phyloP scores from a whole-genome alignment of 1,140 invertebrate species.

The Thaumetopoea pityocampa region DNA sequence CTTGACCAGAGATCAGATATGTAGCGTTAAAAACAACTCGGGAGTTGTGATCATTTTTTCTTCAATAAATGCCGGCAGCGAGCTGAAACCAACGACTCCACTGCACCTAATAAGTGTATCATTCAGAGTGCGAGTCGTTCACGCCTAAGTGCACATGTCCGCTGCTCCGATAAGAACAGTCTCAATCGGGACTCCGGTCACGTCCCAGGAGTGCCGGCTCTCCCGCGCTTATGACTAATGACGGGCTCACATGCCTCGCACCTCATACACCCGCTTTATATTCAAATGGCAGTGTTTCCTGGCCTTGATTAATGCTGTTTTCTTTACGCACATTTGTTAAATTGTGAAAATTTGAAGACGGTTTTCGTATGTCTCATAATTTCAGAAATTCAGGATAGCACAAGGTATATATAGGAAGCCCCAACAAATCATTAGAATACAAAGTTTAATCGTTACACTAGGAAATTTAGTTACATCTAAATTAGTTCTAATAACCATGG shows the following conservation, averaged over 20 bases:
- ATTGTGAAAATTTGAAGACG: constrained; percentile 32
- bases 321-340: constrained; percentile 49
- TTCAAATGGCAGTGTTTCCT: constrained; percentile 67
- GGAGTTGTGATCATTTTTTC: no score
- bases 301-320: constrained; percentile 64
- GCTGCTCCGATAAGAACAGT: constrained; percentile 15
- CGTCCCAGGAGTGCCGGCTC: constrained; percentile 29
- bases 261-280: constrained; percentile 55
- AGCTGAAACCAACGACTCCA: no score
- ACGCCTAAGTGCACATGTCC: constrained; percentile 35
- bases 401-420: no score
- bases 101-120: constrained; percentile 2
- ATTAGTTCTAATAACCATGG: no score
- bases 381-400: no score
- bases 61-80: no score
- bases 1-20: no score
- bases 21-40: no score
- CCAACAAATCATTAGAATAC: no score
- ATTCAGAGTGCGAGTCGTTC: constrained; percentile 17
- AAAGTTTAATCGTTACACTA: no score
- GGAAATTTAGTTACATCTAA: no score
- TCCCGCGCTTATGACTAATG: constrained; percentile 61
- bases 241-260: constrained; percentile 48
- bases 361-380: constrained; percentile 11
- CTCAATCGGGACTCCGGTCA: constrained; percentile 41